Base-by-base conservation (phyloP, 2,888 invertebrate species). In the Spialia ferax region DNA sequence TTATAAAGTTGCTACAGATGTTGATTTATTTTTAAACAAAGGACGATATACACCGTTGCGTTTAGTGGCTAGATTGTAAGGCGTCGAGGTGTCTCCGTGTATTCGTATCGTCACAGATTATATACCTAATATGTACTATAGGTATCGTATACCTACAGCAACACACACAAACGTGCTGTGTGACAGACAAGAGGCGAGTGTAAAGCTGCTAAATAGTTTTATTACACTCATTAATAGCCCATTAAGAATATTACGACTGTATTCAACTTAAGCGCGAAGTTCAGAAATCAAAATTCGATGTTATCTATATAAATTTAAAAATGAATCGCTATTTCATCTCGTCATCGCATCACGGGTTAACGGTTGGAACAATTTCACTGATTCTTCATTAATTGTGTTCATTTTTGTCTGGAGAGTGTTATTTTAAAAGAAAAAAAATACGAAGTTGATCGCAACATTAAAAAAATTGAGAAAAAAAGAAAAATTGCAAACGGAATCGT, bases 21-120 rank as follows among this genome's bases (percentile, higher is more conserved):
- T 48, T 26, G 29, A 18, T 42, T 63, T 65, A 65, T 59, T 65
- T 57, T 65, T 65, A 65, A 57, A 50, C 50, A 57, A 65, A 65
- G 57, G 48, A 65, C 50, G 35, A 57, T 50, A 29, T 63, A 29
- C 29, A 23, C 18, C 26, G 26, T 57, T 22, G 57, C 42, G 10
- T 26, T 18, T 13, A 22, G 60, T 38, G 54, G 11, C 26, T 55
- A 63, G 29, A 61, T 68, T 50, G 81, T 77, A 82, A 78, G 88
- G 86, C 87, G 87, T 81, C 87, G 74, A 66, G 69, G 74, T 79
- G 88, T 88, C 87, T 88, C 82, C 60, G 69, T 74, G 65, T 66
- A n/a, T n/a, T n/a, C n/a, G n/a, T n/a, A 56, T 61, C 18, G 56
- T 20, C 50, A 69, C 64, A 50, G 68, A 69, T 59, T 1, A n/a